Conservation (phyloP, 2,113 vertebrate species). For the Corythornis madagascariensis region DNA sequence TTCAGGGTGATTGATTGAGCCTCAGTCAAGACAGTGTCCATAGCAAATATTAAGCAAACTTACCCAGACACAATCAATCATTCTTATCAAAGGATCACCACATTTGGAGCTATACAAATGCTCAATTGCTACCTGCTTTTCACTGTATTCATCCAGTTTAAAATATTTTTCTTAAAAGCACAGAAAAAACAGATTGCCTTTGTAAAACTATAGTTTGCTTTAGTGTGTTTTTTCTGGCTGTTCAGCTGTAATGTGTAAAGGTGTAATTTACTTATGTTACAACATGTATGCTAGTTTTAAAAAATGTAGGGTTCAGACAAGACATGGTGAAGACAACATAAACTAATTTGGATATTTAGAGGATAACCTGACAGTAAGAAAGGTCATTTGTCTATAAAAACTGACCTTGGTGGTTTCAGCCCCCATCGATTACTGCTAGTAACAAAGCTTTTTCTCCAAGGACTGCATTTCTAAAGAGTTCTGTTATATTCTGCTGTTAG, state of each 20-base stretch:
- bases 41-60: conserved; percentile 68
- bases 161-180: not conserved
- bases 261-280: not conserved
- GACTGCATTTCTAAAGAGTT: not conserved
- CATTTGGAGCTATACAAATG: not conserved
- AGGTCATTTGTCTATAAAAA: not conserved
- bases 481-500: not conserved
- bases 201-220: not conserved
- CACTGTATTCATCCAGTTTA: not conserved
- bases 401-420: not conserved
- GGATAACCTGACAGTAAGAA: not conserved
- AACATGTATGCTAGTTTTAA: not conserved
- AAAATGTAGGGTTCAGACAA: not conserved
- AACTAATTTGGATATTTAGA: not conserved
- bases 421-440: not conserved
- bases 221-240: not conserved
- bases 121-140: not conserved
- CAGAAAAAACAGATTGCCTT: not conserved
- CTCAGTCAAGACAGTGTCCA: conserved; percentile 50
- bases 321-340: not conserved
- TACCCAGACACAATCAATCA: conserved; percentile 66
- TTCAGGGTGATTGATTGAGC: conserved; percentile 67
- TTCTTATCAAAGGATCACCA: conserved; percentile 48
- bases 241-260: not conserved
- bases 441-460: not conserved